These are phyloP conservation scores for Aphis gossypii DNA, from an alignment of 1,140 invertebrate genomes.

Conservation along the genomic window DNA sequence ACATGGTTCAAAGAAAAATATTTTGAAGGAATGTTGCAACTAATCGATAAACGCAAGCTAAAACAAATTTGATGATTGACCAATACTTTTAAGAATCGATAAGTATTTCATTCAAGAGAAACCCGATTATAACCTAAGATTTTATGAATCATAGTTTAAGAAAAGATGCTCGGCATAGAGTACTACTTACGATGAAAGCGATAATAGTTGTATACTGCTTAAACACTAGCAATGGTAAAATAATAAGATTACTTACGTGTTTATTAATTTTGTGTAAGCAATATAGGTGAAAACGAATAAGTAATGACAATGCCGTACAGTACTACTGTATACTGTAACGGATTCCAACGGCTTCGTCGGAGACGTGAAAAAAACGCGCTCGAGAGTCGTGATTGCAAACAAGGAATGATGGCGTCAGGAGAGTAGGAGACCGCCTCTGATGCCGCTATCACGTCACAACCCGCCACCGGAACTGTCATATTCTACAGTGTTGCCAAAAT, in stretches of 20 bases:
- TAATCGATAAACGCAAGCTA: neutral
- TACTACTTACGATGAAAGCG: neutral
- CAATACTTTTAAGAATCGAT: too few species aligned
- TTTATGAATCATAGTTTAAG: neutral
- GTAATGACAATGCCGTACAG: neutral
- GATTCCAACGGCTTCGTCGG: constrained; percentile 22
- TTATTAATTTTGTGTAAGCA: neutral
- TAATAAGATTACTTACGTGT: neutral
- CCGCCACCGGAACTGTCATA: neutral
- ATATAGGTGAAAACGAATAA: neutral
- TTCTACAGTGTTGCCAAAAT: neutral
- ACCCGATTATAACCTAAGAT: neutral
- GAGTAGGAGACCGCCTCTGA: neutral
- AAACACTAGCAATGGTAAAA: neutral
- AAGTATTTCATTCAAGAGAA: neutral
- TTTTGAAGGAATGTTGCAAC: neutral
- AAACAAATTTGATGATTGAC: neutral
- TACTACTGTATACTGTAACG: neutral
- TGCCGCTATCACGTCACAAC: constrained; percentile 37
- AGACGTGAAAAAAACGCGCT: neutral
- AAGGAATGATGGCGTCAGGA: constrained; percentile 36
- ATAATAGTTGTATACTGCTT: neutral
- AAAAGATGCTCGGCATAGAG: neutral
- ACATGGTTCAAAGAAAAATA: constrained; percentile 19
- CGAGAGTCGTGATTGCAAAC: neutral